Evolutionary conservation across 2,888 invertebrate species (phyloP).

Genomic region (Drosophila pseudotalamancana): DNA sequence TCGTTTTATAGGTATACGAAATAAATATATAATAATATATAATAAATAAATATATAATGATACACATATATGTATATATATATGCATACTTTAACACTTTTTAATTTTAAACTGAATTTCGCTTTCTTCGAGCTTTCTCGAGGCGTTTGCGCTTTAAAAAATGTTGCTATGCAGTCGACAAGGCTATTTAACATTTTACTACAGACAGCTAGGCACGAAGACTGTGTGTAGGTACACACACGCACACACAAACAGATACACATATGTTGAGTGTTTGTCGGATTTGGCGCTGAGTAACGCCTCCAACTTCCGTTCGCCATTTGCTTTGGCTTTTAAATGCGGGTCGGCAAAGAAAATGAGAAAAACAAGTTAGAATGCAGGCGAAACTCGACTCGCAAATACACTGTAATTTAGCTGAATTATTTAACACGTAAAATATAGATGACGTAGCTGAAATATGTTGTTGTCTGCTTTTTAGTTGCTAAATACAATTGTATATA

Average conservation of each 20-base stretch:
- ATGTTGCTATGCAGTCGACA: constrained; percentile 40
- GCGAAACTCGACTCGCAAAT: not conserved
- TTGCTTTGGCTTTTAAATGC: constrained; percentile 50
- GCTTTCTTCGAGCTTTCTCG: constrained; percentile 34
- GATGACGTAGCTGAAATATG: no score
- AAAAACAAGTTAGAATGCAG: not conserved
- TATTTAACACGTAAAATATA: no score
- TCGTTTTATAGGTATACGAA: no score
- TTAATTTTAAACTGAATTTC: constrained; percentile 23
- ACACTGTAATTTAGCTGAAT: no score
- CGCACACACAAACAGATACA: constrained; percentile 15
- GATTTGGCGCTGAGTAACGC: constrained; percentile 76
- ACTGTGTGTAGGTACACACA: constrained; percentile 15
- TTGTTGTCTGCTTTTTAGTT: no score
- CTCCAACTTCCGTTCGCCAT: constrained; percentile 81
- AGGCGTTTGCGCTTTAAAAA: constrained; percentile 38
- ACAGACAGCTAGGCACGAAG: constrained; percentile 31
- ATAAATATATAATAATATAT: no score
- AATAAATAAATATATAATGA: not conserved
- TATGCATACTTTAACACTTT: constrained; percentile 15
- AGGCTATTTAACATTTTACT: constrained; percentile 32
- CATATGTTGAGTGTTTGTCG: constrained; percentile 64
- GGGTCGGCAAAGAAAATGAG: constrained; percentile 19
- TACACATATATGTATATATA: not conserved
- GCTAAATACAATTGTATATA: no score